These are phyloP conservation scores for Trinectes maculatus DNA, from an alignment of 2,113 vertebrate species.

Conservation along the genomic window DNA sequence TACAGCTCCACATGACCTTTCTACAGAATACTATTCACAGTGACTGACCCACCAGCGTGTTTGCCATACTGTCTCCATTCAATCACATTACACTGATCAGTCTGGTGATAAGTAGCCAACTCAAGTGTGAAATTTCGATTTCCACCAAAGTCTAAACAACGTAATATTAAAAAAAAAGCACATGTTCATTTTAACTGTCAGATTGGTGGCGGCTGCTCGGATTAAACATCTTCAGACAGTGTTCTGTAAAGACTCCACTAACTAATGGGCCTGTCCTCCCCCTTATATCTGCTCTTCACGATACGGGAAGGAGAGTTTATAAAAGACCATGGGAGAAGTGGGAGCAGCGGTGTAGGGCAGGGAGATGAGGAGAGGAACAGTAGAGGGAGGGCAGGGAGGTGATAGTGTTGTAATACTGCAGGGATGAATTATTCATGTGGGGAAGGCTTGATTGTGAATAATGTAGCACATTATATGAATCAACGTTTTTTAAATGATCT, in stretches of 20 bases:
- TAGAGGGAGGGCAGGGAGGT: neutral
- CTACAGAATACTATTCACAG: neutral
- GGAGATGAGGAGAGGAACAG: neutral
- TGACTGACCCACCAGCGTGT: no score
- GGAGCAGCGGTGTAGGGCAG: neutral
- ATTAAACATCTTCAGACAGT: neutral
- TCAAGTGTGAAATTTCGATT: no score
- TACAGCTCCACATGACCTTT: neutral
- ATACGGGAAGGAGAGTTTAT: neutral
- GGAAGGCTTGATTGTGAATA: conserved; percentile 43
- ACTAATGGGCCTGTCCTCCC: neutral
- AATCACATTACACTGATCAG: no score
- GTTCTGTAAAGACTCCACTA: neutral
- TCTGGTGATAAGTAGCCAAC: no score
- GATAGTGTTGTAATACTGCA: conserved; percentile 18
- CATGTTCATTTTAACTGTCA: no score
- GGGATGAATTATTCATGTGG: conserved; percentile 43
- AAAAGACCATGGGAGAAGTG: neutral
- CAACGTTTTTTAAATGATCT: conserved; percentile 40
- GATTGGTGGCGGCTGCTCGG: neutral
- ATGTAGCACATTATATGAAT: conserved; percentile 45
- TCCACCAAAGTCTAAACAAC: no score
- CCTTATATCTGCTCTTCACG: neutral
- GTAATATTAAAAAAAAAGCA: no score
- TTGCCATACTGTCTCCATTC: no score